These are phyloP conservation scores for Heteromurus nitidus DNA, from an alignment of 2,888 invertebrate species.

Conservation along the genomic window DNA sequence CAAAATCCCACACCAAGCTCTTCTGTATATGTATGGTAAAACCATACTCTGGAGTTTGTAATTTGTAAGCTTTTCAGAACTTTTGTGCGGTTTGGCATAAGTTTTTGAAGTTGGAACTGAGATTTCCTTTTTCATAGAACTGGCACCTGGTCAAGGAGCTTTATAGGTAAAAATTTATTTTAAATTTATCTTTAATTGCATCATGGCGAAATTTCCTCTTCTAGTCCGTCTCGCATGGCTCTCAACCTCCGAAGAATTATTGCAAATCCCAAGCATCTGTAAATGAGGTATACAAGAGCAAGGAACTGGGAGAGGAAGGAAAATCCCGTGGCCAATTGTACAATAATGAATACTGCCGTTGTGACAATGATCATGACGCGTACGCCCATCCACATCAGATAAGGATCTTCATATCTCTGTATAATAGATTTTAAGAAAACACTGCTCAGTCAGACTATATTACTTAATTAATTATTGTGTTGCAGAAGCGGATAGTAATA, in stretches of 20 bases:
- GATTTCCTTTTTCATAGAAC: too few relatives aligned
- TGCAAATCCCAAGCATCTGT: conserved; percentile 56
- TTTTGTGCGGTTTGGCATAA: too few relatives aligned
- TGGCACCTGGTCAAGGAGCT: too few relatives aligned
- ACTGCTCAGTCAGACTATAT: neutral
- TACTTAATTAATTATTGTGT: neutral
- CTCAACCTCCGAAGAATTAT: conserved; percentile 51
- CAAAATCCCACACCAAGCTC: too few relatives aligned
- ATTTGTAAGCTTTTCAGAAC: too few relatives aligned
- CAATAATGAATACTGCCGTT: conserved; percentile 59
- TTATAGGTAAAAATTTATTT: too few relatives aligned
- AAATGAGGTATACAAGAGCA: conserved; percentile 60
- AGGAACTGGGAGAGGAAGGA: conserved; percentile 47
- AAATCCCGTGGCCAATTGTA: conserved; percentile 59
- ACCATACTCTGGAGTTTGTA: too few relatives aligned
- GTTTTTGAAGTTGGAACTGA: too few relatives aligned
- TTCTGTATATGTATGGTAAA: too few relatives aligned
- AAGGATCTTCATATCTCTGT: conserved; percentile 60
- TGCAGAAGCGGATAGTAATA: too few relatives aligned
- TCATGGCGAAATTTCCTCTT: conserved; percentile 29
- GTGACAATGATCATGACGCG: conserved; percentile 57
- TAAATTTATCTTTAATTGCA: too few relatives aligned
- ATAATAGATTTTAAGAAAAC: too few relatives aligned
- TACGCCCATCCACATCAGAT: conserved; percentile 56
- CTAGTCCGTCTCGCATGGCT: conserved; percentile 54